A percentile compares a stretch with the other conserved stretches of the same genome.
These are phyloP conservation scores for Reticulitermes speratus DNA, from an alignment of 1,140 invertebrate species.

Conservation along the genomic window DNA sequence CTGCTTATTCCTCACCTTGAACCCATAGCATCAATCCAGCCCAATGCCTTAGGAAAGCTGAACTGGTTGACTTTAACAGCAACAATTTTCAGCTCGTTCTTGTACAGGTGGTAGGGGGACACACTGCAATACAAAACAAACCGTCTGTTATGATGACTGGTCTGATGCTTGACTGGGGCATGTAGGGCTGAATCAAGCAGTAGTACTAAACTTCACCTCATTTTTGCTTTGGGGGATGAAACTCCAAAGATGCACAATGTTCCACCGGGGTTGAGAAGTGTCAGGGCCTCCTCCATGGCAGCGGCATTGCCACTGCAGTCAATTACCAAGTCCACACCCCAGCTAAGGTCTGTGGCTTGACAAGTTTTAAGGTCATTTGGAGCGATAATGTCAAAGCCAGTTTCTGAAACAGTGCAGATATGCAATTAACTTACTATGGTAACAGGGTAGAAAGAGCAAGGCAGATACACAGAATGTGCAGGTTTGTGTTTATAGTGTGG, in stretches of 20 bases:
- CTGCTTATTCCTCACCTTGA: slow-evolving; percentile 46
- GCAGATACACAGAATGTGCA: background rate
- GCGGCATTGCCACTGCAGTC: slow-evolving; percentile 65
- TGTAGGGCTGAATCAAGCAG: background rate
- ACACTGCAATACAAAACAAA: slow-evolving; percentile 47
- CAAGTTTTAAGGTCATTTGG: slow-evolving; percentile 56
- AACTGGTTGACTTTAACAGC: slow-evolving; percentile 68
- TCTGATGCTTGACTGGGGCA: background rate
- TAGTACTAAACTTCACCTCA: slow-evolving; percentile 39
- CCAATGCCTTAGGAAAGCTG: slow-evolving; percentile 61
- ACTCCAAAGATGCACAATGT: slow-evolving; percentile 60
- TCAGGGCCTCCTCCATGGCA: slow-evolving; percentile 55
- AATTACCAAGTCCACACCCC: slow-evolving; percentile 59
- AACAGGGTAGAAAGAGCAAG: background rate
- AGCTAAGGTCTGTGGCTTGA: slow-evolving; percentile 40
- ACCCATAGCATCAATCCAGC: slow-evolving; percentile 60
- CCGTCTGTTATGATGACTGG: background rate
- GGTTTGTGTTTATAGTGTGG: background rate
- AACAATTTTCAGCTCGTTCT: slow-evolving; percentile 61
- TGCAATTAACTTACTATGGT: background rate
- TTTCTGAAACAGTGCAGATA: slow-evolving; percentile 50
- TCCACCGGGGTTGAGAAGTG: slow-evolving; percentile 51
- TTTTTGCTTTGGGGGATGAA: slow-evolving; percentile 49
- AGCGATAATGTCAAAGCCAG: slow-evolving; percentile 54
- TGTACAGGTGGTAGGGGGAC: slow-evolving; percentile 58